Evolutionary conservation across 2,113 vertebrate species (phyloP), one percentile per base, ranked within the genome.

Genomic region (Pseudopipra pipra): DNA sequence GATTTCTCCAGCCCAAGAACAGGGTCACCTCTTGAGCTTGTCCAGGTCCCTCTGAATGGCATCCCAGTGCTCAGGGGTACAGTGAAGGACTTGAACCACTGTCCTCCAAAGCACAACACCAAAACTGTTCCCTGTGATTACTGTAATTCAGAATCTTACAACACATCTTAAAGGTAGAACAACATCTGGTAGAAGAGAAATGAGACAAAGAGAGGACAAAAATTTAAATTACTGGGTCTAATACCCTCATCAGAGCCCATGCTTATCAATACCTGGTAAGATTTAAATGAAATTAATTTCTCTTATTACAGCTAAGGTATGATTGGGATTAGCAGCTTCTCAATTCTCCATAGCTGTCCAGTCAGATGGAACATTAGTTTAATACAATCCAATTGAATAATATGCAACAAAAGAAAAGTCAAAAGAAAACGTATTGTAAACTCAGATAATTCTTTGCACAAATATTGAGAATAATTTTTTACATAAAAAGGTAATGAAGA

Each of bases 1-100:
- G 7, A 5, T 2, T 47, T 8, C 8, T 49, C 23, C 2, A 4
- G 0, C 3, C 3, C 5, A 16, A 14, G 6, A 63, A 14, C 7
- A 58, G 7, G 7, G 14, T 8, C 5, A 54, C 37, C 65, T 81
- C 27, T 31, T 19, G 3, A 90, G 9, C 35, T 49, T 30, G 23
- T 44, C 30, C 30, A 27, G 15, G 22, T 76, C 8, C 9, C 4
- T 66, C 46, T n/a, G 43, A 51, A 18, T 19, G 51, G 1, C 8
- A 56, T 33, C 14, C 20, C 6, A 2, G 22, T 30, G 8, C 23
- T 47, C 39, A 28, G 23, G 12, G 0, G 0, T 30, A 33, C 2
- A 28, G 9, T 16, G 14, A 68, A 70, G 10, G 18, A 46, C 6
- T 12, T 41, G 49, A 61, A 3, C 39, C 37, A 56, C 5, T 43